Percentiles rank a stretch among this genome's conserved stretches.
phyloP scores from a whole-genome alignment of 2,888 invertebrate species.

The Torymus tubicola region DNA sequence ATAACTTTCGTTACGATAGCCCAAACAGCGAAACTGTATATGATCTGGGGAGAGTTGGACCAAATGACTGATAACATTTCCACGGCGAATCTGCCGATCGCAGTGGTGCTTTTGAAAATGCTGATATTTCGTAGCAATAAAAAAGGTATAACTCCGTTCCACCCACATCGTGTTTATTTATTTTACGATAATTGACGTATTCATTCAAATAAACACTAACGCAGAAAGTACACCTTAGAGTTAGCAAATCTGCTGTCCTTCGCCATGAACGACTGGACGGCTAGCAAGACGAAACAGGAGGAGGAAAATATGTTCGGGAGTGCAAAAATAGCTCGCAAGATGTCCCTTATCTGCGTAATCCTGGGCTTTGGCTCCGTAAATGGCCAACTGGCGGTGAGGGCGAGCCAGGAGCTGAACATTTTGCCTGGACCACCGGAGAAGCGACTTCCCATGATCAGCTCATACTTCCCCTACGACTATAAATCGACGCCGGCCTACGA shows the following conservation, averaged over 20 bases:
- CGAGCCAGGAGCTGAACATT: conserved; percentile 34
- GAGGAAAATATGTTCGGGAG: conserved; percentile 29
- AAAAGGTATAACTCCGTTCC: conserved; percentile 42
- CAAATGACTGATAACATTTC: conserved; percentile 51
- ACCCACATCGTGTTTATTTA: too few relatives aligned
- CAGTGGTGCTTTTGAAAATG: conserved; percentile 48
- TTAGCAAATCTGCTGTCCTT: conserved; percentile 3
- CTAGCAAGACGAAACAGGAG: conserved; percentile 7
- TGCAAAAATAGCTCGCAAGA: conserved; percentile 30
- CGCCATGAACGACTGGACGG: conserved; percentile 30
- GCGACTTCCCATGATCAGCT: conserved; percentile 50
- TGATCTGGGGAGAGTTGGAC: conserved; percentile 7
- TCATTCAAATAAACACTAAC: not conserved
- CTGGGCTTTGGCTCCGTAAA: conserved; percentile 34
- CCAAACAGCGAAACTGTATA: too few relatives aligned
- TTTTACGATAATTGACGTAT: not conserved
- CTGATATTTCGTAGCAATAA: conserved; percentile 31
- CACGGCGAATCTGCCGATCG: conserved; percentile 48
- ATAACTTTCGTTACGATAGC: too few relatives aligned
- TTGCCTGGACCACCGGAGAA: conserved; percentile 22
- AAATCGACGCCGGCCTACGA: conserved; percentile 61
- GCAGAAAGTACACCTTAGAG: not conserved
- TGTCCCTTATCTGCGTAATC: conserved; percentile 31
- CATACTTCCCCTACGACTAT: conserved; percentile 65
- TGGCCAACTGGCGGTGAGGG: conserved; percentile 4